Conservation (phyloP, 2,888 invertebrate species). For the Morinoia aosen region DNA sequence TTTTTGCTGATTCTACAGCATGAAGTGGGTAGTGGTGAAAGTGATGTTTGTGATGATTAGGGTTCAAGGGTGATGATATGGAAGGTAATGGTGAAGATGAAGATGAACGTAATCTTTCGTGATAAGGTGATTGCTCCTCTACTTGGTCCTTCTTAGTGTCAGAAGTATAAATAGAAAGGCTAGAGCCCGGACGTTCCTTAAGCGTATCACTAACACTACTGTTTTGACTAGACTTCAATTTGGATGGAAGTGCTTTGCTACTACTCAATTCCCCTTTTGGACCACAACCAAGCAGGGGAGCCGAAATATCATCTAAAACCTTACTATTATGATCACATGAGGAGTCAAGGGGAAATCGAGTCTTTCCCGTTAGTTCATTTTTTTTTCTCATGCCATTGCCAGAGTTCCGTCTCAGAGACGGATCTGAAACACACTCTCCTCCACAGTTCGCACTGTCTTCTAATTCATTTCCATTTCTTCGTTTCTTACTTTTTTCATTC, state of each 20-base stretch:
- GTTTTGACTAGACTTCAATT: constrained; percentile 41
- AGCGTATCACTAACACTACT: constrained; percentile 18
- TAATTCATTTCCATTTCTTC: background rate
- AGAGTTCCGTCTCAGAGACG: constrained; percentile 19
- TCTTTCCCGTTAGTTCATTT: background rate
- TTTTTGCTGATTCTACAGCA: background rate
- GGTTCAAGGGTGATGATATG: constrained; percentile 39
- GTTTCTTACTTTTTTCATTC: background rate
- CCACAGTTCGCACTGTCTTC: background rate
- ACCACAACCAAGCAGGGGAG: background rate
- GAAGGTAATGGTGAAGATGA: constrained; percentile 47
- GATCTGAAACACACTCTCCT: background rate
- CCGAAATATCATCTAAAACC: background rate
- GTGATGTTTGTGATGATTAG: constrained; percentile 38
- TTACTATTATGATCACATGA: constrained; percentile 31
- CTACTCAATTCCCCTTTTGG: background rate
- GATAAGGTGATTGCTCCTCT: constrained; percentile 27
- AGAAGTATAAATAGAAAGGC: constrained; percentile 45
- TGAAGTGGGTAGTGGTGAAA: constrained; percentile 49
- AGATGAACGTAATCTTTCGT: constrained; percentile 27
- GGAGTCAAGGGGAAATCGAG: background rate
- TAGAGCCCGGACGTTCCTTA: constrained; percentile 50
- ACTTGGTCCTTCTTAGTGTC: constrained; percentile 35
- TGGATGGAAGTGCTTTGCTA: constrained; percentile 48
- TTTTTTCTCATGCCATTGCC: background rate